phyloP scores from a whole-genome alignment of 92 coral and sea anemone species.

The Epizoanthus rinbou region DNA sequence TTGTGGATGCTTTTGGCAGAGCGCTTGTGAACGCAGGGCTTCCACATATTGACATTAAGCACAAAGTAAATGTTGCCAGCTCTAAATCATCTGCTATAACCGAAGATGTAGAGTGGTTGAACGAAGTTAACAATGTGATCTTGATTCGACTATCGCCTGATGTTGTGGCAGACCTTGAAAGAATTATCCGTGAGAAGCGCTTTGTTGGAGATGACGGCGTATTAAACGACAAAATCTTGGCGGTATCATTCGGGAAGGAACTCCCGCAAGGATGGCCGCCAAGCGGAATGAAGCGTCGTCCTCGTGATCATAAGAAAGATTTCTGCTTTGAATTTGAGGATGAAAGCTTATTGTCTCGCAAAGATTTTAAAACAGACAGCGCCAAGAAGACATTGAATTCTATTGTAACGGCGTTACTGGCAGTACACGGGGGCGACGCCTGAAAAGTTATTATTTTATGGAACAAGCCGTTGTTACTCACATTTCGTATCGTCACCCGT shows the following conservation, averaged over 20 bases:
- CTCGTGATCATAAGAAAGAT: constrained; percentile 60
- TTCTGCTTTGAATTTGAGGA: constrained; percentile 66
- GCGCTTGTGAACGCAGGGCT: constrained; percentile 51
- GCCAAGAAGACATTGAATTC: constrained; percentile 24
- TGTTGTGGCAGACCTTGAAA: constrained; percentile 54
- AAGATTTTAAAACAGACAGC: constrained; percentile 51
- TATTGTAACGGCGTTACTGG: constrained; percentile 33
- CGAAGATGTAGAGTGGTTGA: constrained; percentile 72
- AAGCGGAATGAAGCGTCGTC: constrained; percentile 48
- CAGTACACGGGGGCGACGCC: constrained; percentile 36
- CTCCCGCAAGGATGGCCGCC: constrained; percentile 87
- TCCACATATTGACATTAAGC: constrained; percentile 3
- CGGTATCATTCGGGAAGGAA: constrained; percentile 80
- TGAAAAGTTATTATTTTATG: neutral
- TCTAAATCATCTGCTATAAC: constrained; percentile 6
- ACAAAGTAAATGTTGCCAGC: constrained; percentile 23
- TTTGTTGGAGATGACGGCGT: constrained; percentile 67
- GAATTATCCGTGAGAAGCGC: constrained; percentile 57
- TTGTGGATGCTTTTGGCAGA: constrained; percentile 79
- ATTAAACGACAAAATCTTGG: constrained; percentile 73
- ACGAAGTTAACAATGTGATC: constrained; percentile 71
- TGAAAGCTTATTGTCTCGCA: constrained; percentile 47
- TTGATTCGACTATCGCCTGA: constrained; percentile 82
- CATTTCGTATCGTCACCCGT: neutral
- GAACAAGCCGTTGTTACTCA: neutral